Evolutionary conservation across 2,113 vertebrate genomes (phyloP), one percentile per base, ranked within the genome.

Genomic region (Lampris incognitus): DNA sequence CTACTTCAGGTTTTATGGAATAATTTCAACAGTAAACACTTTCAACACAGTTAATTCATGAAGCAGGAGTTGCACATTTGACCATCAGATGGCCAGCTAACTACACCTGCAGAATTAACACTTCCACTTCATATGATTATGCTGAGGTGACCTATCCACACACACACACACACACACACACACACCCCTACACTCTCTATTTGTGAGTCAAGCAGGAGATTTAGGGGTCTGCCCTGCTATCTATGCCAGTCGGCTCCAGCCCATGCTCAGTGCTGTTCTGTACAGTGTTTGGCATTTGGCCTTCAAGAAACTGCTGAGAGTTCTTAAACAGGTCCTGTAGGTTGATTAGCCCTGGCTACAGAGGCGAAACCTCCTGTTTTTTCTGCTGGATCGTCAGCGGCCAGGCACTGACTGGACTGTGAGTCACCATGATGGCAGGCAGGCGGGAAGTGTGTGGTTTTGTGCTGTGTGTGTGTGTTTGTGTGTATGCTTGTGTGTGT

Each of bases 341-440:
- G 54, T 56, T 42, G 52, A 50, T 10, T 24, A n/a, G 50, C 49
- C 9, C 4, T n/a, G 62, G 8, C n/a, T 24, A 60, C 40, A 67
- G 51, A 69, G 4, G 24, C 24, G 50, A 41, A 13, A 24, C 24
- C 24, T 24, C 2, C 8, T 58, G 24, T 69, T 68, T 72, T 49
- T 36, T 11, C 7, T 38, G 1, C 10, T 52, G 6, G 9, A 44
- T 69, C 13, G 3, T 65, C 62, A 52, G 67, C 36, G 65, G 69
- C 66, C 54, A 71, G 46, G 48, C 66, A 7, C 52, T 69, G 71
- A 78, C 55, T 75, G 59, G 39, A 56, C 69, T 80, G 62, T 83
- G 69, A 85, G 57, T 88, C 78, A 79, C 80, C 51, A 70, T 48
- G 68, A 9, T 72, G 73, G 37, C 59, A 36, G 59, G 42, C 68